These are phyloP conservation scores for Drosophila punjabiensis DNA, from an alignment of 1,140 invertebrate species.

Conservation along the genomic window DNA sequence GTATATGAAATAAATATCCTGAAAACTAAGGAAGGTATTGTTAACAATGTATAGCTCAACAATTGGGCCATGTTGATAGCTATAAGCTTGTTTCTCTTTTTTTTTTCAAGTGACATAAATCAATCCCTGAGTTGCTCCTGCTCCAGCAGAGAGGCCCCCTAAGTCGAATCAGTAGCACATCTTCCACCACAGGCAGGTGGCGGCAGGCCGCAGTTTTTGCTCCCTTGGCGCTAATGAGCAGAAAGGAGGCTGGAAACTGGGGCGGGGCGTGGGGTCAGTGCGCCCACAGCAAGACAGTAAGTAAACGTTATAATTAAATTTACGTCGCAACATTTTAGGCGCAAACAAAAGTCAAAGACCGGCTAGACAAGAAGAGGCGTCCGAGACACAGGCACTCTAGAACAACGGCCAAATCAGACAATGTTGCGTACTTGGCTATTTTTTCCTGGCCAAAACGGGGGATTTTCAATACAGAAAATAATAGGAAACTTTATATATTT, in stretches of 20 bases:
- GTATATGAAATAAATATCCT: too few relatives aligned
- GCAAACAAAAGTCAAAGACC: constrained; percentile 62
- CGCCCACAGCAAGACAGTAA: constrained; percentile 39
- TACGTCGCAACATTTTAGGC: constrained; percentile 52
- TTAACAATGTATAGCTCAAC: too few relatives aligned
- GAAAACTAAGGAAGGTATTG: too few relatives aligned
- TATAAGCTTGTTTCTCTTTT: neutral
- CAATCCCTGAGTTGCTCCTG: constrained; percentile 10
- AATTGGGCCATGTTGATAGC: too few relatives aligned
- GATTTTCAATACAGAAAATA: neutral
- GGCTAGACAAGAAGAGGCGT: constrained; percentile 27
- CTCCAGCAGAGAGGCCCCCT: constrained; percentile 1
- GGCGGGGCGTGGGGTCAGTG: neutral
- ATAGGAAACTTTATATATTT: too few relatives aligned
- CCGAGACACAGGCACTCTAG: constrained; percentile 15
- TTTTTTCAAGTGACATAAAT: constrained; percentile 12
- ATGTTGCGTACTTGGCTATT: neutral
- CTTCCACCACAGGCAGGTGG: constrained; percentile 24
- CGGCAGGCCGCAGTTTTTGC: constrained; percentile 9
- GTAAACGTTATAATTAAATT: constrained; percentile 79
- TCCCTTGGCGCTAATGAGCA: constrained; percentile 31
- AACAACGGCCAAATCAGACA: neutral
- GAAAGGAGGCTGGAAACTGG: constrained; percentile 7
- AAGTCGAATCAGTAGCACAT: constrained; percentile 30
- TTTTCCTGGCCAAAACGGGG: neutral